Conservation (phyloP, 64 coral and sea anemone genomes). For the Pocillopora verrucosa region DNA sequence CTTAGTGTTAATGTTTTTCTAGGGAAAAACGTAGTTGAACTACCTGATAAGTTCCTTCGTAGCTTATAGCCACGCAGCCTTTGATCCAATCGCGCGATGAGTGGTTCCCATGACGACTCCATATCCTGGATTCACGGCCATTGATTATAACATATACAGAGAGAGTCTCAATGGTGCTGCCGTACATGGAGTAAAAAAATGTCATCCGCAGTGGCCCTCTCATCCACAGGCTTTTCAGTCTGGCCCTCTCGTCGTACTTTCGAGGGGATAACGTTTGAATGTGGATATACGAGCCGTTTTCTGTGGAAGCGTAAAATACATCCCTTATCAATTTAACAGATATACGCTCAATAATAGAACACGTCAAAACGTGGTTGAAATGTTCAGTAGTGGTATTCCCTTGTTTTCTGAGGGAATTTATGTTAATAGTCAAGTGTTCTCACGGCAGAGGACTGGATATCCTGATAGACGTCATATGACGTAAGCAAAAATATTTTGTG, state of each 20-base stretch:
- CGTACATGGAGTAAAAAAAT: constrained; percentile 2
- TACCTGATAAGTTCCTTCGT: neutral
- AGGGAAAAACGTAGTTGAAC: no score
- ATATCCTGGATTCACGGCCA: neutral
- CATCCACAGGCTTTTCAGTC: neutral
- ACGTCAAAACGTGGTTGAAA: no score
- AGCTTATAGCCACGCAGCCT: neutral
- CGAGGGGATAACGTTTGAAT: neutral
- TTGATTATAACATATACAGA: constrained; percentile 1
- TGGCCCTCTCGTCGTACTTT: neutral
- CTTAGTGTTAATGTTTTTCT: no score
- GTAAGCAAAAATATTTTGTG: no score
- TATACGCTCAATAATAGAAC: no score
- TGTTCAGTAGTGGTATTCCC: no score
- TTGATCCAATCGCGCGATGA: neutral
- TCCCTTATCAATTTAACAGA: neutral
- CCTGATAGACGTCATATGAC: no score
- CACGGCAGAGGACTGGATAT: no score
- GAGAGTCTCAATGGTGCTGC: neutral
- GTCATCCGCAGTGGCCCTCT: neutral
- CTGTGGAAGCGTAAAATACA: neutral
- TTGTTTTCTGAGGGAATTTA: no score
- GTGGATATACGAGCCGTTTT: neutral
- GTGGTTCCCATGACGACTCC: neutral
- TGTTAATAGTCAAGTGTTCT: no score